Conservation (phyloP, 2,113 vertebrate genomes). For the Osmerus eperlanus region DNA sequence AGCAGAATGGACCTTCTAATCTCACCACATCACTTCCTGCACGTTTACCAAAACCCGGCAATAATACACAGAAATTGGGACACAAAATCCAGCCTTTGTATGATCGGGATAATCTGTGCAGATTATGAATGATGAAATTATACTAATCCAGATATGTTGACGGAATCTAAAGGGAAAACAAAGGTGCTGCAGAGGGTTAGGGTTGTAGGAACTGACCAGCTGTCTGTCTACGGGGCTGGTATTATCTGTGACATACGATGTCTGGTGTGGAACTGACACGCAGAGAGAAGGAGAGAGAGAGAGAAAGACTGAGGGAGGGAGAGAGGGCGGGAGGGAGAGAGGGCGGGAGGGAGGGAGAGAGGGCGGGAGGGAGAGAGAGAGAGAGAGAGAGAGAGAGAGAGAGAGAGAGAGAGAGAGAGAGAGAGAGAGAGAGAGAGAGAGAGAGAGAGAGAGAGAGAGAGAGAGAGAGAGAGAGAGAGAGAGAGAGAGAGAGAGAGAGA, state of each 20-base stretch:
- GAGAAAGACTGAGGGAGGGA: background rate
- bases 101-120: constrained; percentile 15
- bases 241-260: constrained; percentile 19
- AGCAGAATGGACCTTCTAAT: constrained; percentile 5
- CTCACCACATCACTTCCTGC: constrained; percentile 10
- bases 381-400: background rate
- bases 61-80: background rate
- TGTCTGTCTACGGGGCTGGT: constrained; percentile 17
- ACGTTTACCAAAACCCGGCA: background rate
- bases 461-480: background rate
- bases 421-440: background rate
- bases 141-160: constrained; percentile 1
- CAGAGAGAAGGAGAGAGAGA: background rate
- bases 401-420: background rate
- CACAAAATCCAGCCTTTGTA: constrained; percentile 16
- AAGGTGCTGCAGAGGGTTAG: constrained; percentile 26
- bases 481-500: no score
- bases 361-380: no score
- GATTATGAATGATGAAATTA: constrained; percentile 5
- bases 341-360: background rate
- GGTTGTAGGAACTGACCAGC: constrained; percentile 28
- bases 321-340: background rate
- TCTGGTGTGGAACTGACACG: background rate
- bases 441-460: background rate
- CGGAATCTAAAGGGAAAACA: constrained; percentile 35